These are phyloP conservation scores for Chascanopsetta lugubris DNA, from an alignment of 2,113 vertebrate genomes.

Conservation along the genomic window DNA sequence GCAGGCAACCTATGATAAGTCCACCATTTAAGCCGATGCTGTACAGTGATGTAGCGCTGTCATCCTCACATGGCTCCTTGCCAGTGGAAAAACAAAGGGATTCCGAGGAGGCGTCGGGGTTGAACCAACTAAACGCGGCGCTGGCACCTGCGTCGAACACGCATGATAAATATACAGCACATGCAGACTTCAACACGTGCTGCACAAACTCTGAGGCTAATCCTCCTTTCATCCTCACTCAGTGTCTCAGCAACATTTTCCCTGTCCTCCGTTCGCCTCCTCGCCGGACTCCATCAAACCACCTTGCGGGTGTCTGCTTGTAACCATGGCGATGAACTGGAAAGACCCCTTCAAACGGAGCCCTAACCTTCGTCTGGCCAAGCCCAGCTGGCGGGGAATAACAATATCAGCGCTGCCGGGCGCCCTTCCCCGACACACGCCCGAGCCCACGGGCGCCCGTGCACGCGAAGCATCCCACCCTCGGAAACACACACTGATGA, in stretches of 20 bases:
- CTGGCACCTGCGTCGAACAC: too few species aligned
- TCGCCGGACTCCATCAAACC: slow-evolving; percentile 15
- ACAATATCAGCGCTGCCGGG: slow-evolving; percentile 33
- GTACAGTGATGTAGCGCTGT: too few species aligned
- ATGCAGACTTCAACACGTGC: too few species aligned
- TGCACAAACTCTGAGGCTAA: slow-evolving; percentile 1
- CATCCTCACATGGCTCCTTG: too few species aligned
- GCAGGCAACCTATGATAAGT: too few species aligned
- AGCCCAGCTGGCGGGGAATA: slow-evolving; percentile 39
- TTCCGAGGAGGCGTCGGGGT: too few species aligned
- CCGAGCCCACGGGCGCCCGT: slow-evolving; percentile 1
- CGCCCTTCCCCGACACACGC: slow-evolving; percentile 3
- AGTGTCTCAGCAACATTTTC: slow-evolving; percentile 3
- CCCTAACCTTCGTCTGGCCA: slow-evolving; percentile 32
- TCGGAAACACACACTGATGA: slow-evolving; percentile 44
- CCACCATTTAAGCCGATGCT: too few species aligned
- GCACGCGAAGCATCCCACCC: slow-evolving; percentile 26
- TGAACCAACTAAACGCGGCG: too few species aligned
- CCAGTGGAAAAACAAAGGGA: too few species aligned
- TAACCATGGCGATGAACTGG: slow-evolving; percentile 48
- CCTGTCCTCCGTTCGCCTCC: slow-evolving; percentile 5
- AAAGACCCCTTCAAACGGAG: slow-evolving; percentile 33
- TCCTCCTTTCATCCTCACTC: slow-evolving; percentile 8
- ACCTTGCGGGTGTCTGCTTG: slow-evolving; percentile 33
- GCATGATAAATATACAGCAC: too few species aligned